Evolutionary conservation across 2,797 vertebrate species (phyloP), one percentile per base, ranked within the genome.

Genomic region (Percopsis omiscomaycus): DNA sequence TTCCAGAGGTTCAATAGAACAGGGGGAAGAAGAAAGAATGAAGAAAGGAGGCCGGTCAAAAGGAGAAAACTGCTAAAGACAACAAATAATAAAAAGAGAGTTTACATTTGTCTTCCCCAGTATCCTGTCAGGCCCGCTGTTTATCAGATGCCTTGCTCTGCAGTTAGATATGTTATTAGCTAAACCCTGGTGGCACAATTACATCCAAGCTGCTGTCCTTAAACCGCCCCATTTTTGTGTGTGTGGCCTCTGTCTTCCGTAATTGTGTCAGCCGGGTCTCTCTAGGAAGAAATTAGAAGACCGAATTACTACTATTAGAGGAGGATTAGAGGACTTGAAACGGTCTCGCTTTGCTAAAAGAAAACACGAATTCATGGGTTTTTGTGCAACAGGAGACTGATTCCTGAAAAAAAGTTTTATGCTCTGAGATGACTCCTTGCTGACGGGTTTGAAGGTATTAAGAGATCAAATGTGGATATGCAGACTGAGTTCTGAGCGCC

Each of bases 261-360:
- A 74, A 77, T 49, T 9, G 49, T 74, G 58, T 78, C 73, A 68
- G 62, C 58, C 61, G 46, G 75, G 61, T 77, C 77, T 73, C 29
- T 81, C 72, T 57, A 80, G 67, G 64, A 85, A 79, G 61, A 76
- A 65, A 86, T 86, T 80, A 82, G 55, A 79, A 74, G 27, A 32
- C 63, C 45, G 79, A 86, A 88, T 90, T 77, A 79, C 83, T 71
- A 53, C 66, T 66, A 83, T 83, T 82, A 83, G 68, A 60, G 32
- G 65, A 69, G 68, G 77, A 83, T 73, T 82, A 71, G 28, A 66
- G 59, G 45, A 46, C 68, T 80, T 76, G 55, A 69, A 66, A 64
- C 67, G 56, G 63, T 64, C 53, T 57, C 60, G 45, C 13, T 4
- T 9, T 14, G 50, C 58, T 73, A 47, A 56, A 60, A 62, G 22